Conservation (phyloP, 2,113 vertebrate genomes). For the Rhineura floridana region DNA sequence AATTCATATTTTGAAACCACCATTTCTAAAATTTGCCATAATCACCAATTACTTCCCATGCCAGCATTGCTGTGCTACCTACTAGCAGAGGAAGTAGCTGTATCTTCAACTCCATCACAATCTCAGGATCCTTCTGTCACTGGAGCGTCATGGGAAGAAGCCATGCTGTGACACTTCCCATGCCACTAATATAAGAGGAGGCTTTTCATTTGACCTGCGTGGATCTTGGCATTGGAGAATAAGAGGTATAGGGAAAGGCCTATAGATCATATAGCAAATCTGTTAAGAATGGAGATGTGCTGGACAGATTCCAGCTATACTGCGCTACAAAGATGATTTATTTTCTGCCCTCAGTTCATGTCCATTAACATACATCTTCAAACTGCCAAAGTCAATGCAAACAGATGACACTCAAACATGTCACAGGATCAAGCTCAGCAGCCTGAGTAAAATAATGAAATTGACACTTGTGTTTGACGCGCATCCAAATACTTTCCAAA, state of each 20-base stretch:
- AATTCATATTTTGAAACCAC: neutral
- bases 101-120: neutral
- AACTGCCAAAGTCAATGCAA: conserved; percentile 56
- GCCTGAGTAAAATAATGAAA: conserved; percentile 43
- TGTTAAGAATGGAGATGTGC: conserved; percentile 10
- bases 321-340: conserved; percentile 27
- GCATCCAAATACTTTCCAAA: conserved; percentile 51
- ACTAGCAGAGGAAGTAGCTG: neutral
- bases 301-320: conserved; percentile 16
- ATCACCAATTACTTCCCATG: neutral
- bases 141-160: neutral
- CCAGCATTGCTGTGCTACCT: neutral
- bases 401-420: conserved; percentile 40
- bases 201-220: neutral
- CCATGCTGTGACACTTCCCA: neutral
- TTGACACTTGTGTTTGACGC: conserved; percentile 53
- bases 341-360: neutral
- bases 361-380: conserved; percentile 50
- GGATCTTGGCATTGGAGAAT: neutral
- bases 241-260: neutral
- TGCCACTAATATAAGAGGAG: neutral
- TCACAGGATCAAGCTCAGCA: conserved; percentile 30
- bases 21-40: neutral
- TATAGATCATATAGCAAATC: conserved; percentile 22
- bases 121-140: conserved; percentile 25